Evolutionary conservation across 2,797 vertebrate genomes (phyloP), one percentile per base, ranked within the genome.

Genomic region (Manis crassicaudata): DNA sequence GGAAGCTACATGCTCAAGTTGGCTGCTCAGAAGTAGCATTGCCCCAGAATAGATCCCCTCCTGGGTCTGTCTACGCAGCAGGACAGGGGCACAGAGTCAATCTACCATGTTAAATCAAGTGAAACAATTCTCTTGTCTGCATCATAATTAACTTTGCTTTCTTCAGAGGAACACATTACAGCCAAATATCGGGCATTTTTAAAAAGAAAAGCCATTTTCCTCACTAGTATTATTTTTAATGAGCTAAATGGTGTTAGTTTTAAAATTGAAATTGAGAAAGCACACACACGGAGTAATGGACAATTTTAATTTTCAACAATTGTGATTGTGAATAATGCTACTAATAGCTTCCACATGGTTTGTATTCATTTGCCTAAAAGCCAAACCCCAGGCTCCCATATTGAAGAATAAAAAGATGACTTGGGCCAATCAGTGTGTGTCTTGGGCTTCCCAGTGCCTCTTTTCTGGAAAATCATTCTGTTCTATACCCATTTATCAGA

Each of bases 161-260:
- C 97, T 95, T 96, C 63, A 88, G 96, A 97, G 92, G 77, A 97
- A 50, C 65, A 60, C 10, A 95, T 95, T 87, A 97, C 97, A 92
- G 92, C 84, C 96, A 96, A 96, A 92, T 56, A 63, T 79, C 76
- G 56, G 40, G 54, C 4, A 27, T 91, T 80, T 97, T 96, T 46
- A 23, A 50, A 90, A 84, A 17, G 7, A 93, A 97, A 96, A n/a
- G 83, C 5, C 63, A 82, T 98, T 96, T 98, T 97, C 70, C 90
- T 96, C 96, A 75, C 89, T 88, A 97, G 82, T 76, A 83, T 98
- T 98, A 97, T 98, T 98, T 94, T 96, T 97, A 98, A 97, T 97
- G 96, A 98, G 96, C 95, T 97, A 97, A 97, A 96, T 37, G 63
- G 40, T 94, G 60, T 96, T 95, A 89, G 93, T 95, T 97, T 98